Evolutionary conservation across 2,113 vertebrate species (phyloP), one percentile per base, ranked within the genome.

Genomic region (Macquaria ambigua): DNA sequence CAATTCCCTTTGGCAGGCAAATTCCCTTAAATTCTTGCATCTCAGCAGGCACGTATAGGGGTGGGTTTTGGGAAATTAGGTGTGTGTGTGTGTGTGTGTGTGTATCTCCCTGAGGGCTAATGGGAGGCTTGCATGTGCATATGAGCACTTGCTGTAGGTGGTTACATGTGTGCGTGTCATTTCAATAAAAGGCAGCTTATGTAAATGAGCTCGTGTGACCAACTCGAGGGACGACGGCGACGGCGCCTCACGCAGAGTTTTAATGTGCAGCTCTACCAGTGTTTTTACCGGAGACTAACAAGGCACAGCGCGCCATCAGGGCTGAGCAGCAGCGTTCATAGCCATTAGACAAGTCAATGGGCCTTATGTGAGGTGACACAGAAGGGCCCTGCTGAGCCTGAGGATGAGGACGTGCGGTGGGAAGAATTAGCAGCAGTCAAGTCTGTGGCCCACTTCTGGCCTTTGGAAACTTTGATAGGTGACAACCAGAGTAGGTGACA

Each of bases 161-260:
- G 83, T 41, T 85, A 77, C 75, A 76, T 76, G 58, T 53, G 63
- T 73, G 84, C 23, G 48, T 84, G 84, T 61, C 52, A 37, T 79
- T 85, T 78, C 77, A 93, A 90, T 88, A 90, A 91, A 92, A 91
- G 84, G 74, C 83, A 71, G 79, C 77, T 93, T 90, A 94, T 95
- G 89, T 81, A 92, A 91, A 95, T 88, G 0, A 67, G 83, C 79
- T 83, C 5, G 74, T 87, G 90, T 80, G 93, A 86, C 90, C 87
- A 89, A 90, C 88, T 85, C 37, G 62, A 79, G 87, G 87, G 83
- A 91, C 46, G 46, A 46, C n/a, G 6, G 4, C 37, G 21, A 16
- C 67, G n/a, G 69, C 25, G 67, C 74, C 88, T 83, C 88, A 90
- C 70, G 78, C 8, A 14, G 86, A 73, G 89, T 80, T 82, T 87